phyloP scores from a whole-genome alignment of 2,888 invertebrate species.

The Lissonota sp. region DNA sequence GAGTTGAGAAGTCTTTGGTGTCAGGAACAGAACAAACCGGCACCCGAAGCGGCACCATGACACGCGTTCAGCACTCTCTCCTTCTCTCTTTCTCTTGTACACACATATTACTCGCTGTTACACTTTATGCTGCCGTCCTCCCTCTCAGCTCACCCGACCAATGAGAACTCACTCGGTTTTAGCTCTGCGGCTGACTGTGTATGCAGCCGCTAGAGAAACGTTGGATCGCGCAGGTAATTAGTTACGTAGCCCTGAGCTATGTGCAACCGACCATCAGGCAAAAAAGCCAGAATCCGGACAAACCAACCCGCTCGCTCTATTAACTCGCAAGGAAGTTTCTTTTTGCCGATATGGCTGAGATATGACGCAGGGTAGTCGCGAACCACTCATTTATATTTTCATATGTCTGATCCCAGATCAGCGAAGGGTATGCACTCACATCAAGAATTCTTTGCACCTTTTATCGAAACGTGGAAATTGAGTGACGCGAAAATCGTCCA shows the following conservation, averaged over 20 bases:
- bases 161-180: conserved; percentile 77
- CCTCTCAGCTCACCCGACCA: conserved; percentile 66
- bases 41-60: conserved; percentile 63
- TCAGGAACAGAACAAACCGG: conserved; percentile 78
- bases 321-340: not conserved
- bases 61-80: conserved; percentile 35
- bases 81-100: conserved; percentile 44
- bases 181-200: conserved; percentile 68
- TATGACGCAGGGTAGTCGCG: too few species aligned
- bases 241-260: conserved; percentile 81
- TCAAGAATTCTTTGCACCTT: conserved; percentile 36
- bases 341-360: too few species aligned
- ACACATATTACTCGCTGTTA: conserved; percentile 29
- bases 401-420: conserved; percentile 2
- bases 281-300: conserved; percentile 63
- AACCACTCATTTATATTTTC: conserved; percentile 17
- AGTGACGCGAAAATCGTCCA: conserved; percentile 68
- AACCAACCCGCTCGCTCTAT: conserved; percentile 68
- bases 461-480: conserved; percentile 9
- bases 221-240: conserved; percentile 80
- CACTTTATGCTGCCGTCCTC: conserved; percentile 60
- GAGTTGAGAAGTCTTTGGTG: conserved; percentile 83
- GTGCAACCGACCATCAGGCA: conserved; percentile 64
- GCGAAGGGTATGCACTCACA: conserved; percentile 30
- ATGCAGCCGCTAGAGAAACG: conserved; percentile 47